Conservation (phyloP, 2,113 vertebrate genomes). For the Candoia aspera region DNA sequence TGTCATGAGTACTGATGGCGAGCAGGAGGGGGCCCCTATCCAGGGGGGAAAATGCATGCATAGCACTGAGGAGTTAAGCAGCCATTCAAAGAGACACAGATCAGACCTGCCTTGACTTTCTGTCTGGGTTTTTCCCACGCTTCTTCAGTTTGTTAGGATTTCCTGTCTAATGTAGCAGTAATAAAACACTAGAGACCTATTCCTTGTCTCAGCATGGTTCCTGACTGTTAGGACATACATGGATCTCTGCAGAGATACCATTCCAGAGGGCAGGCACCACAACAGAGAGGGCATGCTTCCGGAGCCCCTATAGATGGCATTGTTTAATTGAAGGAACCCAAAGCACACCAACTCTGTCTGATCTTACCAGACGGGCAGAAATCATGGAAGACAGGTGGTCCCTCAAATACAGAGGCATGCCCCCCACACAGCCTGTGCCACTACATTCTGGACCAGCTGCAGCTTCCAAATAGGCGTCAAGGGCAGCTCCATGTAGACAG, state of each 20-base stretch:
- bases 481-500: background rate
- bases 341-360: background rate
- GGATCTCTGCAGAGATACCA: background rate
- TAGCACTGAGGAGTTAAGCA: too few species aligned
- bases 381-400: background rate
- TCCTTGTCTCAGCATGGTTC: too few species aligned
- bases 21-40: too few species aligned
- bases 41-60: too few species aligned
- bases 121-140: too few species aligned
- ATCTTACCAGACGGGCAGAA: background rate
- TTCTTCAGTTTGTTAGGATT: too few species aligned
- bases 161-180: too few species aligned
- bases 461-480: background rate
- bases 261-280: background rate
- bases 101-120: too few species aligned
- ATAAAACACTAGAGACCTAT: too few species aligned
- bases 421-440: background rate
- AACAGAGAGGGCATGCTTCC: background rate
- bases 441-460: background rate
- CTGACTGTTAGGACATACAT: too few species aligned
- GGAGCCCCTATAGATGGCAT: background rate
- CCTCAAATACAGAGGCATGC: background rate
- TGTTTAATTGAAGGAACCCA: background rate
- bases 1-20: too few species aligned
- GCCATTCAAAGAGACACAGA: too few species aligned